Conservation (phyloP, 2,888 invertebrate genomes). For the Drosophila colorata region DNA sequence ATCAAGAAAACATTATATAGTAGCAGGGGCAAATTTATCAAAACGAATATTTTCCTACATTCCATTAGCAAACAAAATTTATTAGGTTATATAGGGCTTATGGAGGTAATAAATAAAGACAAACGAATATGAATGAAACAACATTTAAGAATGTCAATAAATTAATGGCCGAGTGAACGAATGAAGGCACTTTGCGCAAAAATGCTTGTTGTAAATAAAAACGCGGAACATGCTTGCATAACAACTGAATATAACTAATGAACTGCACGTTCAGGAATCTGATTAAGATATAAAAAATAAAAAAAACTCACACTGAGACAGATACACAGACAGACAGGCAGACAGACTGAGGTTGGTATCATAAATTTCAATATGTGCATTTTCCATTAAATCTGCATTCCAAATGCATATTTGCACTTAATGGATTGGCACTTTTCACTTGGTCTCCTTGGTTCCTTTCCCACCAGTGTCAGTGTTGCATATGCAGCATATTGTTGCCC, state of each 20-base stretch:
- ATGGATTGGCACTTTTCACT: conserved; percentile 45
- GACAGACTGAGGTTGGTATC: conserved; percentile 24
- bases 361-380: conserved; percentile 63
- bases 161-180: conserved; percentile 6
- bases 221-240: conserved; percentile 31
- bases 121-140: conserved; percentile 12
- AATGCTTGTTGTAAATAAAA: conserved; percentile 27
- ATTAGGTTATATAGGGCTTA: background rate
- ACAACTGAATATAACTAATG: conserved; percentile 30
- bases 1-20: no score
- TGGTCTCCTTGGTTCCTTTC: background rate
- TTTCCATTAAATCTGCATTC: conserved; percentile 64
- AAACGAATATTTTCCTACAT: background rate
- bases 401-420: conserved; percentile 57
- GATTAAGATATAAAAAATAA: conserved; percentile 39
- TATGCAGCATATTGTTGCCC: background rate
- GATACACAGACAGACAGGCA: background rate
- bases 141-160: conserved; percentile 13
- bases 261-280: conserved; percentile 53
- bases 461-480: background rate
- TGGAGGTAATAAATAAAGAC: background rate
- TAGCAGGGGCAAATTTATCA: no score
- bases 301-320: background rate
- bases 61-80: background rate
- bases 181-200: conserved; percentile 12